Evolutionary conservation across 1,140 invertebrate genomes (phyloP), one percentile per base, ranked within the genome.

Genomic region (Lordiphosa stackelbergi): DNA sequence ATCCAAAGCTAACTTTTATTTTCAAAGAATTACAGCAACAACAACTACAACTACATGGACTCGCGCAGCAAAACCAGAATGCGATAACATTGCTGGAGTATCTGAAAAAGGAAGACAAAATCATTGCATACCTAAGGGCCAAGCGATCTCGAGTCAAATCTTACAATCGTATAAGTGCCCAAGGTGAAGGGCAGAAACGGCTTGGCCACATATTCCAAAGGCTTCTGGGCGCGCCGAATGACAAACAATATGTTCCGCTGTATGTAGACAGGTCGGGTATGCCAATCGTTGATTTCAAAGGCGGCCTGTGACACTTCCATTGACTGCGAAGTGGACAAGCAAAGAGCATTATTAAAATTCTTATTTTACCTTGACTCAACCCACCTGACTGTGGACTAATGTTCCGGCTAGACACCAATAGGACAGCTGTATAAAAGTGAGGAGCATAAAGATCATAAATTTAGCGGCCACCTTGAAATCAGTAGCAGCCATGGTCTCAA

Each of bases 161-260:
- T 66, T 58, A 85, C 83, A 1, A 73, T 63, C 22, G 73, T 74
- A n/a, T 83, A 85, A 13, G 83, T 69, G 11, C 52, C 56, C 37
- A 85, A 43, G 4, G 66, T 78, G 6, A 85, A 78, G 38, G 69
- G 66, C 28, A 68, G 31, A 43, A 85, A 69, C 0, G 81, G 81
- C 24, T 57, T 36, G 2, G 75, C 75, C 10, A 46, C 57, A 46
- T 74, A 85, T 28, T 64, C 22, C 6, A 85, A 36, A 0, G 83
- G 81, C n/a, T 59, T 66, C 37, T 85, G 83, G 12, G 63, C 53
- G 4, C 83, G 61, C 31, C 42, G 38, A 2, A 85, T 85, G 8
- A 85, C 55, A 52, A 85, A 85, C 16, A 54, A 38, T 5, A 85
- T 59, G 31, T 78, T 52, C 2, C 52, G 71, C 31, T 85, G 75